A percentile compares a stretch with the other conserved stretches of the same genome.
phyloP scores from a whole-genome alignment of 2,113 vertebrate species.

The Ardeotis arabs region DNA sequence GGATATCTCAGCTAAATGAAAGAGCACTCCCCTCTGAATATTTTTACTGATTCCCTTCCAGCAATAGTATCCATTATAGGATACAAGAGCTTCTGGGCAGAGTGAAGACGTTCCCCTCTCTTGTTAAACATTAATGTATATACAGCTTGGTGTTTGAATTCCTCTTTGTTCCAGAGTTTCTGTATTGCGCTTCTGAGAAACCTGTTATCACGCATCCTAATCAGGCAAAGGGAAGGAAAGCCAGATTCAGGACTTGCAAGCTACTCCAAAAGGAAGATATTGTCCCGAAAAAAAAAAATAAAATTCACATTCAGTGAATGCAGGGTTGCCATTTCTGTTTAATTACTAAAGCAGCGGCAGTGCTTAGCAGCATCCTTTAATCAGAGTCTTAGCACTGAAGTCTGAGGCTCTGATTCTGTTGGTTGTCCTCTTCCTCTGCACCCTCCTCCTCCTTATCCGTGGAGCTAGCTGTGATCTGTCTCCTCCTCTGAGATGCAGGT shows the following conservation, averaged over 20 bases:
- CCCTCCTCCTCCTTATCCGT: too few relatives aligned
- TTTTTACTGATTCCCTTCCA: constrained; percentile 24
- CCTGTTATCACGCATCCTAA: neutral
- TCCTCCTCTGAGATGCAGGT: neutral
- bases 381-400: neutral
- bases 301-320: neutral
- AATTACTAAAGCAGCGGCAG: neutral
- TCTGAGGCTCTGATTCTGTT: neutral
- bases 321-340: neutral
- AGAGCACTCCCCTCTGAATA: neutral
- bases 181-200: neutral
- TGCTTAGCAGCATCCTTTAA: neutral
- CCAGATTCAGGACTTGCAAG: neutral
- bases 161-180: constrained; percentile 27
- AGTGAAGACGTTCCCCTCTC: neutral
- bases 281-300: neutral
- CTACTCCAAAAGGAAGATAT: neutral
- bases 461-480: neutral
- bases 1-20: neutral
- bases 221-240: neutral
- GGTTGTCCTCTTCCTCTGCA: neutral
- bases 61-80: neutral
- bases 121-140: neutral
- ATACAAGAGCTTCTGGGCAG: neutral
- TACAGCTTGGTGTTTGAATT: neutral